Evolutionary conservation across 1,140 invertebrate species (phyloP).

Genomic region (Drosophila repleta): DNA sequence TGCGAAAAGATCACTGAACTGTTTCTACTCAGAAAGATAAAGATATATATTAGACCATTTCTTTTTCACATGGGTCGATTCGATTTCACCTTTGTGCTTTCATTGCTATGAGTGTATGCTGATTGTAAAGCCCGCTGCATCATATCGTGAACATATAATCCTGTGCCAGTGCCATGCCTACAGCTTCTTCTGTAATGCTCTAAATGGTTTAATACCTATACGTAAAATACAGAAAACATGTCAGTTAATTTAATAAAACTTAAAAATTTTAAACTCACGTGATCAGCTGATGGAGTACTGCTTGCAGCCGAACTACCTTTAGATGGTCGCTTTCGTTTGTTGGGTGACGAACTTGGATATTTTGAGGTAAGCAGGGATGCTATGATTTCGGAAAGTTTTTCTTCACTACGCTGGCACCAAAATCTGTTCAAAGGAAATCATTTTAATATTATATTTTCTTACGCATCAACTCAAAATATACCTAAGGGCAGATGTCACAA

Average conservation of each 20-base stretch:
- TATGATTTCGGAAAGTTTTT: constrained; percentile 94
- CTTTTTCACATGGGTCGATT: not conserved
- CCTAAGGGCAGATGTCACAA: constrained; percentile 94
- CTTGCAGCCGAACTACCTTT: constrained; percentile 87
- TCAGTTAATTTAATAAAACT: not conserved
- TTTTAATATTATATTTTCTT: not conserved
- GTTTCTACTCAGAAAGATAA: constrained; percentile 87
- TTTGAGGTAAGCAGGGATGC: constrained; percentile 90
- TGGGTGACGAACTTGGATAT: constrained; percentile 93
- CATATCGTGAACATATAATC: constrained; percentile 88
- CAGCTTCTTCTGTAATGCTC: constrained; percentile 94
- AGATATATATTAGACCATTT: not conserved
- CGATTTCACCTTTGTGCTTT: constrained; percentile 86
- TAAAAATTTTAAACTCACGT: constrained; percentile 74
- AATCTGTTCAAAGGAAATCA: constrained; percentile 84
- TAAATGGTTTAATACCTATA: constrained; percentile 94
- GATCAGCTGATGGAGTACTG: constrained; percentile 86
- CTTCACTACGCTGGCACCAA: constrained; percentile 96
- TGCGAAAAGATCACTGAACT: constrained; percentile 95
- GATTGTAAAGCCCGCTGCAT: constrained; percentile 95
- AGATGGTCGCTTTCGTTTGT: constrained; percentile 93
- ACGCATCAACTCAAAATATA: constrained; percentile 1
- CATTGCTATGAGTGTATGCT: constrained; percentile 91
- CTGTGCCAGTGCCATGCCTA: constrained; percentile 86
- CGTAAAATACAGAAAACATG: not conserved